Base-by-base conservation (phyloP, 2,888 invertebrate genomes). In the Hypena proboscidalis region DNA sequence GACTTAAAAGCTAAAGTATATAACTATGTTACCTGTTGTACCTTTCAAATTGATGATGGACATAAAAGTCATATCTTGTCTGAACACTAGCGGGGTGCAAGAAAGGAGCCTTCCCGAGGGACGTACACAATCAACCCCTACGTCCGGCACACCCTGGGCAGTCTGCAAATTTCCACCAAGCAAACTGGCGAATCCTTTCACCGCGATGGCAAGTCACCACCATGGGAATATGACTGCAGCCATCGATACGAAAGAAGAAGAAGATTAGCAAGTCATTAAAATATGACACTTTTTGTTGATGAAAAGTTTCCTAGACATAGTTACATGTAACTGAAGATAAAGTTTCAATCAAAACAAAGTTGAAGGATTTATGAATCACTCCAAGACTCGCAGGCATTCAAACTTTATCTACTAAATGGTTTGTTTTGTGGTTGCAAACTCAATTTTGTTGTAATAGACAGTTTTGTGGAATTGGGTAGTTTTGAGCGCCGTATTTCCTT, bases 291-390 rank as follows among this genome's bases (percentile, higher is more conserved):
- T 23, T 13, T 17, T 23, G 4, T 31, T 31, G 9, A 23, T 38
- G 15, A 9, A 25, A 42, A 42, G 10, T 53, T 48, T 35, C 29
- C 14, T 36, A 21, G 32, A 15, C 19, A 8, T 26, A 20, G 27
- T 33, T 26, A 26, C 23, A 3, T 7, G 20, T 27, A 19, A n/a
- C 11, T 1, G 8, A 27, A 26, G 14, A 29, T 30, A 33, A 41
- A 46, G 32, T 55, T 58, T 45, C 1, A 45, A 13, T 35, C 15
- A 14, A 39, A 42, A 33, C 33, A 40, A 11, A 33, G 21, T 40
- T 33, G 15, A 21, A 22, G 26, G 26, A 27, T 21, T 33, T 27
- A 40, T 32, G 13, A 9, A 31, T 10, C n/a, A 40, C 21, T 19
- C 11, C 7, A 34, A 17, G 4, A 25, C 1, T 2, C 15, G 27